Evolutionary conservation across 2,113 vertebrate species (phyloP), one percentile per base, ranked within the genome.

Genomic region (Perca schrenkii): DNA sequence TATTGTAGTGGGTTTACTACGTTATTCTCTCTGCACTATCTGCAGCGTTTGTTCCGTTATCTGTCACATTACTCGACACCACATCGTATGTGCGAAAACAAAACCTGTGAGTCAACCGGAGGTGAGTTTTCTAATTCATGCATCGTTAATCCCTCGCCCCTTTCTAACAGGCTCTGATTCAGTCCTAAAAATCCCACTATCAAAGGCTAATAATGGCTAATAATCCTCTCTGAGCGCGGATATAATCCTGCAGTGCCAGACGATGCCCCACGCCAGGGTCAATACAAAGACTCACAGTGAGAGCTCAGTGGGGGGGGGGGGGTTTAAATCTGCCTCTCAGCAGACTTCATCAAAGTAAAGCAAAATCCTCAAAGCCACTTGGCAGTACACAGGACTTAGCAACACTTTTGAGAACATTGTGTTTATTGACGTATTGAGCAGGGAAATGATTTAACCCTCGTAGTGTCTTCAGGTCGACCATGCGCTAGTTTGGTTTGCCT

Each of bases 171-270:
- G 57, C 58, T 25, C 10, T 8, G 12, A 53, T 47, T 47, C 73
- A 83, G 63, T 3, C 65, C 74, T 2, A 3, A 71, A 79, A 77
- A 57, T 28, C 58, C 75, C 65, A 36, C 80, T 63, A 76, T 86
- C 80, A 88, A 64, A 90, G 86, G 70, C 77, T 86, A 81, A 84
- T 84, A 78, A 86, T 61, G 57, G 56, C 67, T 72, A 56, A 56
- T 86, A 86, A 90, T 90, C 86, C 80, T 65, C 74, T 69, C 68
- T 85, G 3, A 88, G 88, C 54, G 17, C 17, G 25, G 14, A 67
- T 1, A 40, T 40, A 40, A 40, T 8, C 61, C 80, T 61, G 74
- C 77, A 60, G 58, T 69, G 49, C 25, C 87, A 68, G 74, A 46
- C 74, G 5, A 76, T 22, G 66, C n/a, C 36, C 68, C 0, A 3